Conservation (phyloP, 2,888 invertebrate species). For the Dugesia japonica region DNA sequence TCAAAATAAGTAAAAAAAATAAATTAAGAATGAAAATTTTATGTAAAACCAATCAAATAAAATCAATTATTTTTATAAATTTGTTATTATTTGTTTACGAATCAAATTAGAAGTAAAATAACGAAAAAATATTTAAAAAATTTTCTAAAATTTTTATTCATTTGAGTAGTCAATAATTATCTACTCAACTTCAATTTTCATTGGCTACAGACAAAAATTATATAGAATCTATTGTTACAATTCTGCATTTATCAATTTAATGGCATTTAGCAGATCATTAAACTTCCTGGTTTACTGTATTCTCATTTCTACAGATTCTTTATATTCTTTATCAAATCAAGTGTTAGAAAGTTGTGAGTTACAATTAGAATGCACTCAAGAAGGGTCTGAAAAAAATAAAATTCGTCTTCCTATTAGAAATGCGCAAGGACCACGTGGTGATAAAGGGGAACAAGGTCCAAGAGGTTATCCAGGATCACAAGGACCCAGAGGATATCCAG, state of each 20-base stretch:
- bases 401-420: not conserved
- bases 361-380: conserved; percentile 11
- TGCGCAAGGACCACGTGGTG: not conserved
- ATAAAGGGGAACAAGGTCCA: not conserved
- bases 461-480: not conserved
- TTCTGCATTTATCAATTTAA: not conserved
- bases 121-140: too few species aligned
- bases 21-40: too few species aligned
- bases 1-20: too few species aligned
- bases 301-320: not conserved
- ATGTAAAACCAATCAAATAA: too few species aligned
- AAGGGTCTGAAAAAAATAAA: conserved; percentile 1
- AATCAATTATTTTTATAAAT: too few species aligned
- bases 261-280: not conserved
- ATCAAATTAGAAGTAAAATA: too few species aligned
- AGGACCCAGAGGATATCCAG: not conserved
- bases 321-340: not conserved
- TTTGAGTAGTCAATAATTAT: not conserved
- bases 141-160: too few species aligned
- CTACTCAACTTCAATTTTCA: not conserved
- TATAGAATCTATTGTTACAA: not conserved
- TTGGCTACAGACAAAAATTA: not conserved
- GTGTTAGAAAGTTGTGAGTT: not conserved
- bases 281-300: not conserved
- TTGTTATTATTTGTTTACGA: too few species aligned